Percentiles rank a stretch among this genome's conserved stretches.
phyloP scores from a whole-genome alignment of 2,888 invertebrate genomes.

The Agrochola lota region DNA sequence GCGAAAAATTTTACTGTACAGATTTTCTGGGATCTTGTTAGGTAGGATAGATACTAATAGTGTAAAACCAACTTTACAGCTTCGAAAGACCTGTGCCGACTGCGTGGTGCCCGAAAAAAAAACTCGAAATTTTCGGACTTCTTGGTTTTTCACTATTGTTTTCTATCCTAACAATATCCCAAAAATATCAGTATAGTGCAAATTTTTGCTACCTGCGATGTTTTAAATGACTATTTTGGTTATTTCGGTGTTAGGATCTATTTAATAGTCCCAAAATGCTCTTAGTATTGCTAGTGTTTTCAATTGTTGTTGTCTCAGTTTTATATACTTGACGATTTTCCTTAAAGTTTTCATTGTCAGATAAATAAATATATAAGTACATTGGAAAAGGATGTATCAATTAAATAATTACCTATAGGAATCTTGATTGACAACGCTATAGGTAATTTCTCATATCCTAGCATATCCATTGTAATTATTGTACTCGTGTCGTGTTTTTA shows the following conservation, averaged over 20 bases:
- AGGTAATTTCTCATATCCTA: constrained; percentile 51
- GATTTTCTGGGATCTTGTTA: too few relatives aligned
- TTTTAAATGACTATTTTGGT: neutral
- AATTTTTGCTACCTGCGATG: neutral
- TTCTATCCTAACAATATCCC: too few relatives aligned
- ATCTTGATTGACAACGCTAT: constrained; percentile 49
- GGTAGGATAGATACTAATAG: too few relatives aligned
- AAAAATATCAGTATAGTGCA: neutral
- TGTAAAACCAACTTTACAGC: too few relatives aligned
- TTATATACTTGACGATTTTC: neutral
- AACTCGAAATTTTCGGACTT: too few relatives aligned
- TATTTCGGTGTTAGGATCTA: neutral
- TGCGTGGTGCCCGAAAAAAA: too few relatives aligned
- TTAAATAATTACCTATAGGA: constrained; percentile 27
- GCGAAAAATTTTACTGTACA: too few relatives aligned
- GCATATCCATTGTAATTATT: constrained; percentile 44
- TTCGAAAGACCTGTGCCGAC: too few relatives aligned
- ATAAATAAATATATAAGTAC: neutral
- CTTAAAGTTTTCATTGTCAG: constrained; percentile 24
- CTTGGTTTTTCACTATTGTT: too few relatives aligned
- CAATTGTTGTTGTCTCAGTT: neutral
- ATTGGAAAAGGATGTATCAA: constrained; percentile 40
- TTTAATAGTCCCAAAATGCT: neutral
- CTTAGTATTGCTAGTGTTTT: neutral
- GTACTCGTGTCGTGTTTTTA: constrained; percentile 36